A percentile compares a stretch with the other conserved stretches of the same genome.
These are phyloP conservation scores for Urocitellus parryii DNA, from an alignment of 2,113 vertebrate species.

Conservation along the genomic window DNA sequence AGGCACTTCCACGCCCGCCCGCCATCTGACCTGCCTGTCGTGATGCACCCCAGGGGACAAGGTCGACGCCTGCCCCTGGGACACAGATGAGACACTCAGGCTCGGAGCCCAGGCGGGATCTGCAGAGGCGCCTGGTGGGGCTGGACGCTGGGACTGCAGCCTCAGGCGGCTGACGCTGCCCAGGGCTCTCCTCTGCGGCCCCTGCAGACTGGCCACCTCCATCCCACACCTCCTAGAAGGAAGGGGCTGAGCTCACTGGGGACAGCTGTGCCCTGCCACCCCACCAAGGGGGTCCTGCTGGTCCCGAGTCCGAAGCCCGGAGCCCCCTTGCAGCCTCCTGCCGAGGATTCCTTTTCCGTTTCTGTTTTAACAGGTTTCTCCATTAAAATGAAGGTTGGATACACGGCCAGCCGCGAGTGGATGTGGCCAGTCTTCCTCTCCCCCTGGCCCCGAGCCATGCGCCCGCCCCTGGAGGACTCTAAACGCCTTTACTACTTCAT, in stretches of 20 bases:
- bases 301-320: too few species aligned
- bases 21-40: too few species aligned
- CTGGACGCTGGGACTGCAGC: fast-evolving
- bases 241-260: fast-evolving
- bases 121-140: fast-evolving
- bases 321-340: too few species aligned
- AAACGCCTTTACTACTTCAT: background rate
- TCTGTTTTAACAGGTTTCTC: background rate
- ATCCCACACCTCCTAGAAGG: fast-evolving
- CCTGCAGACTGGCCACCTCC: background rate
- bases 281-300: fast-evolving
- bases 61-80: fast-evolving
- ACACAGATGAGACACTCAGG: background rate
- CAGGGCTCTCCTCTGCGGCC: fast-evolving
- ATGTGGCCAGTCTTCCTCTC: too few species aligned
- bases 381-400: background rate
- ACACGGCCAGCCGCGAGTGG: background rate
- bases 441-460: fast-evolving
- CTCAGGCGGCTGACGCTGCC: too few species aligned
- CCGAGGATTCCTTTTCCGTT: too few species aligned
- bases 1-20: too few species aligned
- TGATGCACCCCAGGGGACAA: too few species aligned
- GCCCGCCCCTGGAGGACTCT: background rate
- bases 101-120: too few species aligned
- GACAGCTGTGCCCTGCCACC: fast-evolving